Percentiles rank a stretch among this genome's conserved stretches.
phyloP scores from a whole-genome alignment of 2,888 invertebrate species.

The Hanleya hanleyi region DNA sequence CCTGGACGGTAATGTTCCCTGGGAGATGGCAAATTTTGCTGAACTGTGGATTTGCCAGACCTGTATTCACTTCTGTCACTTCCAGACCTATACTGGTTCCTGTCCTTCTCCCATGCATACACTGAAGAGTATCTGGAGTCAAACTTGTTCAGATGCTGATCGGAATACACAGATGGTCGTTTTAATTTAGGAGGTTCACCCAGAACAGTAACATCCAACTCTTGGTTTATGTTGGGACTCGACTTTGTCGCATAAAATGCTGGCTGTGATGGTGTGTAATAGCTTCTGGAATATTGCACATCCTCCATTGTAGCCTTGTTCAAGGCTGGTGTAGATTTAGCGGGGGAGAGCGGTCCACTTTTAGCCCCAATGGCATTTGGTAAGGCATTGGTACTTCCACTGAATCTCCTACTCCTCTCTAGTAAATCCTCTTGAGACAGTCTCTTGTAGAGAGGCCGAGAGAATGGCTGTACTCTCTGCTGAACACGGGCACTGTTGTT shows the following conservation, averaged over 20 bases:
- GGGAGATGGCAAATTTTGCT: background rate
- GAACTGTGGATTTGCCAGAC: background rate
- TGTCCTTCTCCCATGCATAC: background rate
- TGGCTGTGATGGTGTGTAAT: conserved; percentile 32
- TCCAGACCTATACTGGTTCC: no score
- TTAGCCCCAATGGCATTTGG: background rate
- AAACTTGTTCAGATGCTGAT: background rate
- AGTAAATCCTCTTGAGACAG: background rate
- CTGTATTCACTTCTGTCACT: no score
- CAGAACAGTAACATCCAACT: conserved; percentile 4
- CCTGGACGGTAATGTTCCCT: background rate
- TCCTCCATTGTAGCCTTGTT: conserved; percentile 27
- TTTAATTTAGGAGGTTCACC: background rate
- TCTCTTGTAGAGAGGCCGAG: background rate
- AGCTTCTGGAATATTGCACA: conserved; percentile 17
- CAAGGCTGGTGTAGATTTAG: conserved; percentile 57
- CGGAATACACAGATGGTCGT: background rate
- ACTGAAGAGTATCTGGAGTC: background rate
- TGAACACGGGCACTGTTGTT: background rate
- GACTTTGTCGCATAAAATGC: conserved; percentile 29
- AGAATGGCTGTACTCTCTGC: background rate
- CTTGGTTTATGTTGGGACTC: conserved; percentile 35
- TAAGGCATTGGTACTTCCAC: background rate
- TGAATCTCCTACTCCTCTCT: background rate
- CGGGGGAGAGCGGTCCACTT: conserved; percentile 42